phyloP scores from a whole-genome alignment of 2,888 invertebrate species.

The Lamellibrachia satsuma region DNA sequence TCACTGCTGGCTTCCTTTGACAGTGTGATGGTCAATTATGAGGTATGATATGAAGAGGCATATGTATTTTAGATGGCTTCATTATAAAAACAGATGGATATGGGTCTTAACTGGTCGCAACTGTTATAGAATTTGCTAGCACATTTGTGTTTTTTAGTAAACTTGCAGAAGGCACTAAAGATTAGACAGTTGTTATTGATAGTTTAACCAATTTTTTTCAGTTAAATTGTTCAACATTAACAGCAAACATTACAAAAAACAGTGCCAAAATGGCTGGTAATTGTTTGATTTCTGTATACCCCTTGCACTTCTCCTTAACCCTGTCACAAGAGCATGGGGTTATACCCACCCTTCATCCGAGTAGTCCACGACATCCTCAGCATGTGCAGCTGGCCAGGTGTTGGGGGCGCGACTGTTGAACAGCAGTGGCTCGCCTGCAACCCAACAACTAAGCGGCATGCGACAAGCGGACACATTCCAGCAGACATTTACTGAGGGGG shows the following conservation, averaged over 20 bases:
- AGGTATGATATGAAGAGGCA: background rate
- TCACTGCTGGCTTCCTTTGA: background rate
- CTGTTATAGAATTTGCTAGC: too few species aligned
- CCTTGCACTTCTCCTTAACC: background rate
- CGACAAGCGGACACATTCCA: slow-evolving; percentile 1
- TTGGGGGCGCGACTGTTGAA: background rate
- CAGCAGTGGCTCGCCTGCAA: background rate
- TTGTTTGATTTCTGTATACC: background rate
- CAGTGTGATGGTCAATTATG: background rate
- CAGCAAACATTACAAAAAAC: background rate
- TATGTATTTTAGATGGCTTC: too few species aligned
- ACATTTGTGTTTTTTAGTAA: too few species aligned
- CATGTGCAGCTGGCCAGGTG: background rate
- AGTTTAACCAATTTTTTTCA: too few species aligned
- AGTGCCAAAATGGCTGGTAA: background rate
- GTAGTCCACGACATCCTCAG: background rate
- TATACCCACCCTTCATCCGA: slow-evolving; percentile 4
- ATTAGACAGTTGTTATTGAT: too few species aligned
- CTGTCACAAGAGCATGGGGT: background rate
- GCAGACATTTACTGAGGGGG: background rate
- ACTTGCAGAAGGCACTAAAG: too few species aligned
- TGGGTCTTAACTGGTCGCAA: too few species aligned
- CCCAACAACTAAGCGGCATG: slow-evolving; percentile 9
- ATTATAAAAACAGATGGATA: too few species aligned
- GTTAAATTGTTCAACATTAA: too few species aligned